These are phyloP conservation scores for Leucania comma DNA, from an alignment of 2,888 invertebrate genomes.

Conservation along the genomic window DNA sequence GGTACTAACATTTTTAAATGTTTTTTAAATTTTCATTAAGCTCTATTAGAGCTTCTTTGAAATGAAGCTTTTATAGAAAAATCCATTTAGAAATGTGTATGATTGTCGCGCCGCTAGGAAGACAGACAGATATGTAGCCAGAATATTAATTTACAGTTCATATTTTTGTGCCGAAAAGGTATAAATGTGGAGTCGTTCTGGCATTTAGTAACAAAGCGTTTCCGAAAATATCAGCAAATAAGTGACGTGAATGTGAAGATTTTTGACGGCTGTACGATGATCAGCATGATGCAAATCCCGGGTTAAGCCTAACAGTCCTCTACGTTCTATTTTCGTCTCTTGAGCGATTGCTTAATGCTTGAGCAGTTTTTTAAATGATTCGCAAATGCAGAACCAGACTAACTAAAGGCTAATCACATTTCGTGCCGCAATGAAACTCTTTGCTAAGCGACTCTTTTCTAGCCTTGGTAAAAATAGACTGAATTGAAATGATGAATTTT, in stretches of 20 bases:
- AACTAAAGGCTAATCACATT: not conserved
- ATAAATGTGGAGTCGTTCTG: not conserved
- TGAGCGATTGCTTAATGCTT: not conserved
- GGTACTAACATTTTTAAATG: no score
- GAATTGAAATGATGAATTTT: not conserved
- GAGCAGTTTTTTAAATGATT: conserved; percentile 2
- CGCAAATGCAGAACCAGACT: conserved; percentile 2
- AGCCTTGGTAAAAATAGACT: not conserved
- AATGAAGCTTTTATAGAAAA: not conserved
- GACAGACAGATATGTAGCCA: not conserved
- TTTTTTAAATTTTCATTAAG: not conserved
- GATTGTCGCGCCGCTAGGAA: not conserved
- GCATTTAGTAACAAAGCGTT: not conserved
- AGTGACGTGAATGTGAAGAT: not conserved
- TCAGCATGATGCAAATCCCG: not conserved
- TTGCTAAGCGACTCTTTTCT: not conserved
- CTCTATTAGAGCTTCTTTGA: not conserved
- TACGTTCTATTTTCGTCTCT: conserved; percentile 5
- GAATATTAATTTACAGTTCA: not conserved
- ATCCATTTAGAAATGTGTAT: not conserved
- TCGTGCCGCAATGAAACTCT: not conserved
- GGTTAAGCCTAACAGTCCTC: not conserved
- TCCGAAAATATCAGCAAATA: not conserved
- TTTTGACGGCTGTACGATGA: not conserved
- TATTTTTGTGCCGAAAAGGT: no score